Base-by-base conservation (phyloP, 2,888 invertebrate species). In the Ectemnius lituratus region DNA sequence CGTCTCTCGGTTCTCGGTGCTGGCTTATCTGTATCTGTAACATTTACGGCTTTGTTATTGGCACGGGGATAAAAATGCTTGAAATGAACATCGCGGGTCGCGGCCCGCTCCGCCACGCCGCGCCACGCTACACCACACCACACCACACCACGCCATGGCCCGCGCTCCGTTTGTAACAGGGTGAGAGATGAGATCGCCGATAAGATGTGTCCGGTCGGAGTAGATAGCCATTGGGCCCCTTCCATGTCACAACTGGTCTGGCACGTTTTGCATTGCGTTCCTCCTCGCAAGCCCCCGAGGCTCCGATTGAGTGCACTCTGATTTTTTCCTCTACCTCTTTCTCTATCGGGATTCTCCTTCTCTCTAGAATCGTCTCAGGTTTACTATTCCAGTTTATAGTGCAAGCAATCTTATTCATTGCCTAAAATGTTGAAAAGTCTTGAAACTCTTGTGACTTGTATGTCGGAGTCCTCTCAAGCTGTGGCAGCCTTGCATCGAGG, bases 101-200 rank as follows among this genome's bases (percentile, higher is more conserved):
- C 83, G 84, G 82, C 79, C 75, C 73, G 61, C 73, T 79, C 85
- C 83, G 88, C 37, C 37, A 37, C 37, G 37, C 37, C 37, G 4
- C 37, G 8, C 37, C 37, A 37, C 8, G 37, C 6, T 8, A 23
- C 23, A 23, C 37, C 23, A 23, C 37, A 11, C 37, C 37, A 37
- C 6, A 8, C 6, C 37, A 37, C 37, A 11, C 37, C 37, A 37
- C 37, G 37, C 37, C 11, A 37, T 6, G 37, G 37, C 37, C 37
- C 37, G 37, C 37, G 37, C 37, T 86, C 84, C 80, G 86, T 86
- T 84, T 83, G 86, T 87, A 84, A 83, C 84, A 83, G 81, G 80
- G 84, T 81, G 84, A 85, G 83, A 87, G 88, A 88, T 88, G 80
- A 87, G 88, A 88, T 88, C 79, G 78, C 45, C 62, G 88, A 88